A percentile compares a stretch with the other conserved stretches of the same genome.
Conservation (phyloP, 2,797 vertebrate genomes). For the Pseudochromis fuscus region DNA sequence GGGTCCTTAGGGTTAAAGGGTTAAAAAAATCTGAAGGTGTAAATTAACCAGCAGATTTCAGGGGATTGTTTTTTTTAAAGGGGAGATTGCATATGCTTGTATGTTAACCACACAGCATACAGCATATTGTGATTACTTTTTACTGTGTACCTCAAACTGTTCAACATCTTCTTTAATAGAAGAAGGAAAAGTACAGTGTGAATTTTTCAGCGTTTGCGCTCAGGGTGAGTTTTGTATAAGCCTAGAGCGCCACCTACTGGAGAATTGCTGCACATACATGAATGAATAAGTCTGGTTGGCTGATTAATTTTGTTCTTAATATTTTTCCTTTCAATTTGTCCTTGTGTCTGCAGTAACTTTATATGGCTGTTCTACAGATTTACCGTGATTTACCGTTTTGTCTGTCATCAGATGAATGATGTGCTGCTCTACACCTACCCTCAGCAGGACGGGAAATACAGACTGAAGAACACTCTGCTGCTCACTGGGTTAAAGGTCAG, state of each 20-base stretch:
- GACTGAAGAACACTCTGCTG: slow-evolving; percentile 90
- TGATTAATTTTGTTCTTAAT: background rate
- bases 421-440: slow-evolving; percentile 96
- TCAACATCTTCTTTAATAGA: background rate
- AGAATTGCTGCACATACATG: slow-evolving; percentile 26
- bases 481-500: slow-evolving; percentile 92
- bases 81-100: too few relatives aligned
- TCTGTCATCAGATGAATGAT: slow-evolving; percentile 92
- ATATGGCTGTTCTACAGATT: background rate
- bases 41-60: background rate
- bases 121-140: background rate
- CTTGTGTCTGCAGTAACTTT: background rate
- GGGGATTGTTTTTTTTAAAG: too few relatives aligned
- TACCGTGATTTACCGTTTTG: background rate
- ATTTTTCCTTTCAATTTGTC: too few relatives aligned
- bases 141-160: background rate
- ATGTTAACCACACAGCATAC: too few relatives aligned
- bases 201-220: too few relatives aligned
- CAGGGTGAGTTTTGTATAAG: slow-evolving; percentile 26
- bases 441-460: slow-evolving; percentile 96
- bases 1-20: too few relatives aligned
- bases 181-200: background rate
- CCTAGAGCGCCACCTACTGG: slow-evolving; percentile 64
- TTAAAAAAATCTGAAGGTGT: background rate
- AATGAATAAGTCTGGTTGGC: background rate